phyloP scores from a whole-genome alignment of 92 coral and sea anemone species.

The Porites evermanni region DNA sequence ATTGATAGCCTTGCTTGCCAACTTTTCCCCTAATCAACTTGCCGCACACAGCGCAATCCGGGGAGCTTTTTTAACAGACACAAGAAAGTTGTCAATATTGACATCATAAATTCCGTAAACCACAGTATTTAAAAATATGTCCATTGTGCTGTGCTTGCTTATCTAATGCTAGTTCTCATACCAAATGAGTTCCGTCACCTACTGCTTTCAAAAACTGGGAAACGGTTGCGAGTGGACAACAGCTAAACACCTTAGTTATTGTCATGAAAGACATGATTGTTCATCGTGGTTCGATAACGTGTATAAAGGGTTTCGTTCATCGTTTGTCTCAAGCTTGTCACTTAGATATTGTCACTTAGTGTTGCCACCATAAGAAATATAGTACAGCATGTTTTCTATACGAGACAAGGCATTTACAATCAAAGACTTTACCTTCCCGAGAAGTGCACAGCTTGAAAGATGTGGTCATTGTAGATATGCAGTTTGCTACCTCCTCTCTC shows the following conservation, averaged over 20 bases:
- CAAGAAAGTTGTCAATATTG: neutral
- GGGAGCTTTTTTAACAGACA: conserved; percentile 27
- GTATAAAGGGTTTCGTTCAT: too few species aligned
- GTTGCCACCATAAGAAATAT: too few species aligned
- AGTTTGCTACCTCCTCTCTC: conserved; percentile 88
- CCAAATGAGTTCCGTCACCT: too few species aligned
- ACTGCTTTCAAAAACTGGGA: too few species aligned
- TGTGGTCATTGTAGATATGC: conserved; percentile 93
- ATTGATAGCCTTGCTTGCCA: conserved; percentile 94
- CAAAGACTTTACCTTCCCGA: conserved; percentile 38
- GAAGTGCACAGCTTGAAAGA: conserved; percentile 86
- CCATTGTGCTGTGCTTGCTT: neutral
- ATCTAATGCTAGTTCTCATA: neutral
- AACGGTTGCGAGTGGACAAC: too few species aligned
- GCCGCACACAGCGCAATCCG: conserved; percentile 84
- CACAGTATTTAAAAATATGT: neutral
- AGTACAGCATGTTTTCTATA: too few species aligned
- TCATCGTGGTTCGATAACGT: too few species aligned
- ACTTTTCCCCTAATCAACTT: conserved; percentile 71
- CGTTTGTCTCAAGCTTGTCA: too few species aligned
- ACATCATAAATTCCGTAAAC: neutral
- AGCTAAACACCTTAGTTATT: too few species aligned
- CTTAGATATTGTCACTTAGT: too few species aligned
- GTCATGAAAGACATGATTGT: too few species aligned
- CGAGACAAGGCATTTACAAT: neutral